Base-by-base conservation (phyloP, 1,140 invertebrate species). In the Drosophila pseudoobscura region DNA sequence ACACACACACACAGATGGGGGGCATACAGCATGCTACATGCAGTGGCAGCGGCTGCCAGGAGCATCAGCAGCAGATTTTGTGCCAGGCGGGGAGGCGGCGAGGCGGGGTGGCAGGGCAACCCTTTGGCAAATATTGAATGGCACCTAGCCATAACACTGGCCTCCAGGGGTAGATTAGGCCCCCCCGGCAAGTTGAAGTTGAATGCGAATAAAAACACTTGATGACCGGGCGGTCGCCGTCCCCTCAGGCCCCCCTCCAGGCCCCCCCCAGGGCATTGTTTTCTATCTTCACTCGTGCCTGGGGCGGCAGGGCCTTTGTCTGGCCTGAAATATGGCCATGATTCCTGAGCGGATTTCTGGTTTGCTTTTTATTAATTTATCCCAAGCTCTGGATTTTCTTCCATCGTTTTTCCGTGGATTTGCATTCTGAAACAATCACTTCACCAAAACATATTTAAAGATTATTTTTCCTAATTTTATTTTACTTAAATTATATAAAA, bases 81-180 rank as follows among this genome's bases (percentile, higher is more conserved):
- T 39, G 11, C 35, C 31, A 41, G 24, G 61, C 50, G 66, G 29
- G 46, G 20, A 2, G 2, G 20, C 29, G 24, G 24, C n/a, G 22
- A 11, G 29, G 62, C 66, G 2, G 20, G 20, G 20, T 49, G 31
- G 62, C 50, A 70, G 45, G 51, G 51, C 56, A 69, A 57, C 66
- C 66, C 66, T 70, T 70, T 70, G 63, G 66, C 66, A 69, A 69
- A 70, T 70, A 70, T 70, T 70, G 66, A 39, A 70, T 70, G 66
- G 51, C 64, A 69, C 51, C 65, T 49, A 51, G 62, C 15, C 62
- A 35, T 24, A 50, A 9, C 15, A 6, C 9, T 35, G 24, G 29
- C 39, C 13, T 8, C 47, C 63, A 15, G 45, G 63, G 64, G 51
- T 69, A 41, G 51, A 57, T 56, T 26, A 20, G 65, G 35, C 35